Conservation (phyloP, 1,140 invertebrate genomes). For the Lepidurus arcticus region DNA sequence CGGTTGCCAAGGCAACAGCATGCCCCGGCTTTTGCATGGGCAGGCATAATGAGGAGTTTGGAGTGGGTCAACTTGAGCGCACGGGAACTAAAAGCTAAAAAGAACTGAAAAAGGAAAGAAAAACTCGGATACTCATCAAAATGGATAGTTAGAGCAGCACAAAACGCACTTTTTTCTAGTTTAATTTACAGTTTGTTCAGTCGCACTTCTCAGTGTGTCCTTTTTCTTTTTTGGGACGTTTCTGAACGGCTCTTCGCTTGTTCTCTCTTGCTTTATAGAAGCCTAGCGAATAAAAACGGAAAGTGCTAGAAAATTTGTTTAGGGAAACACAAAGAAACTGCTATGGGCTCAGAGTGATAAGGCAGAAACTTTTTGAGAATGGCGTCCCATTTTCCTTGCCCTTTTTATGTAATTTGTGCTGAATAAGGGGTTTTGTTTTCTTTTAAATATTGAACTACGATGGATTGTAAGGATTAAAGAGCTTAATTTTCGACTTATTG, state of each 20-base stretch:
- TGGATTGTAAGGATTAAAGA: no score
- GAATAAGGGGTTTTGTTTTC: not conserved
- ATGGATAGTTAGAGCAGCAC: constrained; percentile 3
- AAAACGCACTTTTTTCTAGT: not conserved
- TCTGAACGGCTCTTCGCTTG: not conserved
- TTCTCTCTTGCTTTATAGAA: not conserved
- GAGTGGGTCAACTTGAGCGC: constrained; percentile 17
- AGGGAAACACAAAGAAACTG: not conserved
- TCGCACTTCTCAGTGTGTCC: not conserved
- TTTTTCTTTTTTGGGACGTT: not conserved
- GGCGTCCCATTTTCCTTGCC: constrained; percentile 8
- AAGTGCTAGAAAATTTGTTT: constrained; percentile 16
- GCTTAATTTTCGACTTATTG: not conserved
- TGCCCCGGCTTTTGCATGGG: constrained; percentile 1
- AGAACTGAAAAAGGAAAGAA: constrained; percentile 1
- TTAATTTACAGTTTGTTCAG: constrained; percentile 16
- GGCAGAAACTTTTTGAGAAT: constrained; percentile 2
- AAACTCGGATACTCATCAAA: not conserved
- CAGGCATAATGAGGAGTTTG: constrained; percentile 9
- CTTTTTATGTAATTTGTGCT: not conserved
- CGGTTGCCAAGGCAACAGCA: constrained; percentile 20
- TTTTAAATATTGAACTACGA: not conserved
- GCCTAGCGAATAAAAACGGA: not conserved
- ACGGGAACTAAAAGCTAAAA: not conserved
- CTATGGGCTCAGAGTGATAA: constrained; percentile 8